Base-by-base conservation (phyloP, 2,888 invertebrate genomes). In the Poecilus cupreus region DNA sequence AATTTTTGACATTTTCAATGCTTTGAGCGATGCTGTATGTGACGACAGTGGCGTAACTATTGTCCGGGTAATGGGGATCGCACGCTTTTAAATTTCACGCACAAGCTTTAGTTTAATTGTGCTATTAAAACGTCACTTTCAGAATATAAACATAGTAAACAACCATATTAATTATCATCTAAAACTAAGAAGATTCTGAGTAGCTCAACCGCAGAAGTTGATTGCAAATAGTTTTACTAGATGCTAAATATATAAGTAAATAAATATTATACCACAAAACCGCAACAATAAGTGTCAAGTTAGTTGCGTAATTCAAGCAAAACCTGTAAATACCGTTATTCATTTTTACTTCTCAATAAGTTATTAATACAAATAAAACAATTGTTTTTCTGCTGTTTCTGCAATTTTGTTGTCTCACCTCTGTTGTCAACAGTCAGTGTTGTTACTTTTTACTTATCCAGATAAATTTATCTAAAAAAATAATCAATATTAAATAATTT, bases 1-100 rank as follows among this genome's bases (percentile, higher is more conserved):
- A 80, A 72, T 80, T 80, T 80, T 80, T 80, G 80, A 80, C 80
- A 80, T 80, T 80, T 80, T 80, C 80, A 80, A 80, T 80, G 72
- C 37, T 54, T 51, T 46, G 32, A 72, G 43, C 20, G 46, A 20
- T 20, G 37, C 68, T 37, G 16, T 22, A 32, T 32, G 32, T 32
- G 32, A 8, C 54, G 11, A 77, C 79, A 68, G 79, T 70, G 79
- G 79, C 79, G 79, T 79, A 70, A 68, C 79, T 68, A 20, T 13
- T 57, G 2, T 24, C 32, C 32, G 32, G 32, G 8, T 32, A 32
- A 32, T 32, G 32, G 32, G 32, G 32, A 3, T 32, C 32, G 5
- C 5, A 32, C 32, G 5, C 8, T 26, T 26, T 32, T 32, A 1
- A 32, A 32, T 32, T 32, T 32, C 8, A 32, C 54, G 18, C 8